Conservation (phyloP, 1,140 invertebrate genomes). For the Triops longicaudatus region DNA sequence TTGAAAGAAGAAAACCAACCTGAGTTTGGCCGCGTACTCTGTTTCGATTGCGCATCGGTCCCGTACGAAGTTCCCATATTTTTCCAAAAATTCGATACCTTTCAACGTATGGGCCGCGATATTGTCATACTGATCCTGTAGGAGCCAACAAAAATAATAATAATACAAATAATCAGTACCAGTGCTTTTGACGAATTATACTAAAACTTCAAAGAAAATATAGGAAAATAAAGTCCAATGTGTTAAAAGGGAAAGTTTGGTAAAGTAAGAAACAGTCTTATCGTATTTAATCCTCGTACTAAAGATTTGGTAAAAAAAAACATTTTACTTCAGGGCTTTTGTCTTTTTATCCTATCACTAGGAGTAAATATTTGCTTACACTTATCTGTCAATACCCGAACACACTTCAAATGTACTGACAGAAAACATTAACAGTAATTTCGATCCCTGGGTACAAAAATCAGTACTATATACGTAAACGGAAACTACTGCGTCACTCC, state of each 20-base stretch:
- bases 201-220: not conserved
- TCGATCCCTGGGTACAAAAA: too few relatives aligned
- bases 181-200: not conserved
- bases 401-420: too few relatives aligned
- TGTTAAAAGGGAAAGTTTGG: not conserved
- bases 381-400: too few relatives aligned
- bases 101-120: conserved; percentile 89
- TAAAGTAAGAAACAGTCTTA: not conserved
- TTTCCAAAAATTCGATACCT: conserved; percentile 95
- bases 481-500: too few relatives aligned
- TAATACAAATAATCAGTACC: not conserved
- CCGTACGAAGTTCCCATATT: conserved; percentile 86
- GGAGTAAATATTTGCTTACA: too few relatives aligned
- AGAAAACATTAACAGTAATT: too few relatives aligned
- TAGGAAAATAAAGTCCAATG: too few relatives aligned
- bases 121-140: conserved; percentile 95
- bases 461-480: too few relatives aligned
- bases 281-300: too few relatives aligned
- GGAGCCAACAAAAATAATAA: conserved; percentile 41
- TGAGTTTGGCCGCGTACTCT: conserved; percentile 91
- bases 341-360: too few relatives aligned
- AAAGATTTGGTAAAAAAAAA: too few relatives aligned
- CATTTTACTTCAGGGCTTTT: too few relatives aligned
- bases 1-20: conserved; percentile 49
- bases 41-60: conserved; percentile 89